phyloP scores from a whole-genome alignment of 2,888 invertebrate genomes.

The Sphaeridia pumilis region DNA sequence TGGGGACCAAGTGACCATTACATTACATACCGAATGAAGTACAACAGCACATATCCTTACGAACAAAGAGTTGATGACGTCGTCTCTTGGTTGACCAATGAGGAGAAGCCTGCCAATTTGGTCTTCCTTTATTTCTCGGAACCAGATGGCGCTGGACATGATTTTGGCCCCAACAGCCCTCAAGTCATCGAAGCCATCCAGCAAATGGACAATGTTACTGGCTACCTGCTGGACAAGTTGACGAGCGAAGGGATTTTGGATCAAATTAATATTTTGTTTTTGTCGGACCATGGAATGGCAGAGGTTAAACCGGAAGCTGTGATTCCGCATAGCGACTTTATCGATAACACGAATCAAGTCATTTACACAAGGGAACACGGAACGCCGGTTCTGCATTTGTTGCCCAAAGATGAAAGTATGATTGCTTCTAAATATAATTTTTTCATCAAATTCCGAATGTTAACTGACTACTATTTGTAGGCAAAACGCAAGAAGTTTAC shows the following conservation, averaged over 20 bases:
- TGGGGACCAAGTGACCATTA: constrained; percentile 43
- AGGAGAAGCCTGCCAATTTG: constrained; percentile 52
- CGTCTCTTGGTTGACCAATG: constrained; percentile 49
- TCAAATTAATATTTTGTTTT: constrained; percentile 52
- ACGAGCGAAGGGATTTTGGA: constrained; percentile 43
- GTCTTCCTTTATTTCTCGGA: constrained; percentile 58
- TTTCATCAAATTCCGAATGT: too few relatives aligned
- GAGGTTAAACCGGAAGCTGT: constrained; percentile 46
- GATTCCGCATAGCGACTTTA: constrained; percentile 47
- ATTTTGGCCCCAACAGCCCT: constrained; percentile 46
- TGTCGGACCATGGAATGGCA: constrained; percentile 66
- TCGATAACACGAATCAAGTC: constrained; percentile 38
- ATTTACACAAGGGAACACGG: constrained; percentile 44
- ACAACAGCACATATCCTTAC: constrained; percentile 4
- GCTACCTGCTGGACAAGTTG: constrained; percentile 47
- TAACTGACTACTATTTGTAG: too few relatives aligned
- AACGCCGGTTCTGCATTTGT: constrained; percentile 50
- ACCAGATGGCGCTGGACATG: constrained; percentile 54
- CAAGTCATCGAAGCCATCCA: constrained; percentile 37
- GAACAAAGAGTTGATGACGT: constrained; percentile 48
- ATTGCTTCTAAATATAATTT: too few relatives aligned
- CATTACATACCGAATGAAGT: constrained; percentile 3
- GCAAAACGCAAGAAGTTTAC: constrained; percentile 29
- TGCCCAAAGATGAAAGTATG: constrained; percentile 46
- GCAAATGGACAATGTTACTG: constrained; percentile 42